Evolutionary conservation across 2,888 invertebrate species (phyloP).

Genomic region (Leptopilina myrica): DNA sequence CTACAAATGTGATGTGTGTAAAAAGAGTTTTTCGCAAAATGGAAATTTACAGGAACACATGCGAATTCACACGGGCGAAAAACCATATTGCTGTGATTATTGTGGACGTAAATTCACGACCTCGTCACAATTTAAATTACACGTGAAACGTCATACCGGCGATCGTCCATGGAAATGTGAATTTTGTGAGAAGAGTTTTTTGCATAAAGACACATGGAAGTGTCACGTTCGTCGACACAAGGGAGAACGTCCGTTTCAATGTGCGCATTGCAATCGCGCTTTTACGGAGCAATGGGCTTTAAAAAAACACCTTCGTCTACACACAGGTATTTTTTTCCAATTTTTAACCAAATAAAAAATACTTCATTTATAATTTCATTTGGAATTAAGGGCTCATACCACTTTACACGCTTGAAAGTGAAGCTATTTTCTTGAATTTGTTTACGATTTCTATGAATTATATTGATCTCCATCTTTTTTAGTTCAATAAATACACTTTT

Average conservation of each 20-base stretch:
- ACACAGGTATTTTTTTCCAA: conserved; percentile 76
- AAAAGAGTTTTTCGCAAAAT: conserved; percentile 86
- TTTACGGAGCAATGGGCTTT: conserved; percentile 84
- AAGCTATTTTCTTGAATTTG: no score
- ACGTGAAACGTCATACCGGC: conserved; percentile 81
- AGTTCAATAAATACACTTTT: no score
- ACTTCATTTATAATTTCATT: no score
- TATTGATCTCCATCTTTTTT: no score
- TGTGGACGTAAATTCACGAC: conserved; percentile 86
- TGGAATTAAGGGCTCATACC: neutral
- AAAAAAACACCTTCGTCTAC: conserved; percentile 82
- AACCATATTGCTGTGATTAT: conserved; percentile 84
- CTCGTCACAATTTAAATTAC: conserved; percentile 84
- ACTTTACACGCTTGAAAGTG: no score
- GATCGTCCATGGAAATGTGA: conserved; percentile 81
- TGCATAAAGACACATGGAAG: conserved; percentile 81
- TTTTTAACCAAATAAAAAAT: no score
- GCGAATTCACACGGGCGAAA: conserved; percentile 88
- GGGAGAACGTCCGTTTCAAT: conserved; percentile 82
- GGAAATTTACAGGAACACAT: conserved; percentile 87
- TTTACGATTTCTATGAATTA: no score
- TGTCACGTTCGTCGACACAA: conserved; percentile 83
- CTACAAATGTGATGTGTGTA: conserved; percentile 83
- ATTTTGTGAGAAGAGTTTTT: conserved; percentile 80
- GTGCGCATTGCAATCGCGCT: conserved; percentile 79